Percentiles rank a stretch among this genome's conserved stretches.
Conservation (phyloP, 2,888 invertebrate genomes). For the Agrochola circellaris region DNA sequence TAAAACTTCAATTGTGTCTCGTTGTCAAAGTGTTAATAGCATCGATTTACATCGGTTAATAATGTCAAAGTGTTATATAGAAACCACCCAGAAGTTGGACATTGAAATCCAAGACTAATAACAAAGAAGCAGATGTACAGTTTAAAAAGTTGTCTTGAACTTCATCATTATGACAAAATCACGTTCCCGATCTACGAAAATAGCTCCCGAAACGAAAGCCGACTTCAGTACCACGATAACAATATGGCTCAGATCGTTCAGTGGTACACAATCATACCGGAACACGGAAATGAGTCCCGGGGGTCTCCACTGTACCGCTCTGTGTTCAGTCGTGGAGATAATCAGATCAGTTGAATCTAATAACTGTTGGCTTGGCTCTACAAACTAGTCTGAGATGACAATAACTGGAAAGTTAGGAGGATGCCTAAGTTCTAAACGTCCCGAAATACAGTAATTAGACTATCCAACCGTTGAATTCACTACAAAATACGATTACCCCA, state of each 20-base stretch:
- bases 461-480: neutral
- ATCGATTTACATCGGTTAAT: too few species aligned
- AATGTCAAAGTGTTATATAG: too few species aligned
- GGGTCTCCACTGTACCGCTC: neutral
- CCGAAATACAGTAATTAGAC: neutral
- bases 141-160: neutral
- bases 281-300: conserved; percentile 9
- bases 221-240: neutral
- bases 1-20: too few species aligned
- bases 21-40: too few species aligned
- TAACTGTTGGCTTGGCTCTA: neutral
- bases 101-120: neutral
- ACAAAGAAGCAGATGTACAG: neutral
- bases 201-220: neutral
- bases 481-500: neutral
- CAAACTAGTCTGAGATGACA: conserved; percentile 11
- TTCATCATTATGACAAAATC: neutral
- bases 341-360: conserved; percentile 4
- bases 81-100: neutral
- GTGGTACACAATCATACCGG: neutral
- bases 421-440: neutral
- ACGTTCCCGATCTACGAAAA: neutral
- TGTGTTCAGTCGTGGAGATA: conserved; percentile 13
- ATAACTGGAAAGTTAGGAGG: neutral
- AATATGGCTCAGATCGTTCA: neutral